A percentile compares a stretch with the other conserved stretches of the same genome.
phyloP scores from a whole-genome alignment of 2,888 invertebrate species.

The Parnassius glacialis region DNA sequence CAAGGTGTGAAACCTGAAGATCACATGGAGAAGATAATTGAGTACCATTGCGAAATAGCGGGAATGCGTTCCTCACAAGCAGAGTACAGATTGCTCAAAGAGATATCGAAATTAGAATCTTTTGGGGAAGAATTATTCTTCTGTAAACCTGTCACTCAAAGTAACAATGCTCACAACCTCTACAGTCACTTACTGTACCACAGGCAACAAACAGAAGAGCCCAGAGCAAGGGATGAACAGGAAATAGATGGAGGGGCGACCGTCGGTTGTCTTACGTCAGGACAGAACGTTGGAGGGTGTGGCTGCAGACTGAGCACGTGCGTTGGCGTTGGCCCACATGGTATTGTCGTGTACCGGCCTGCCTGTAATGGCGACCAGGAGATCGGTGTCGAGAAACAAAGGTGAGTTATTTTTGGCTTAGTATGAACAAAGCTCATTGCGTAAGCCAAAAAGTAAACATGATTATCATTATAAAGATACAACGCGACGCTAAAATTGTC shows the following conservation, averaged over 20 bases:
- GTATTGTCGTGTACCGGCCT: conserved; percentile 85
- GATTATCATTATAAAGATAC: no score
- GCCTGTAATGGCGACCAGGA: conserved; percentile 79
- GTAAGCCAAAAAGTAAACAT: no score
- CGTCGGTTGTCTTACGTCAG: conserved; percentile 68
- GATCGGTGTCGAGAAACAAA: conserved; percentile 83
- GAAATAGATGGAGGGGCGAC: conserved; percentile 73
- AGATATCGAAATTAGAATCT: conserved; percentile 88
- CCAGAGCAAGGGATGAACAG: conserved; percentile 62
- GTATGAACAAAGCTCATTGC: no score
- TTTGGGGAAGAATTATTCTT: conserved; percentile 93
- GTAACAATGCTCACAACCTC: conserved; percentile 86
- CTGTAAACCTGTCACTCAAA: conserved; percentile 82
- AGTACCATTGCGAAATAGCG: conserved; percentile 82
- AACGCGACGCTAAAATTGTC: no score
- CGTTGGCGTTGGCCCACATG: conserved; percentile 92
- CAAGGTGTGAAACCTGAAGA: conserved; percentile 83
- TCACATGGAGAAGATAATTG: conserved; percentile 82
- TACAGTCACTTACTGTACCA: conserved; percentile 86
- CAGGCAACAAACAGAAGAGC: conserved; percentile 78
- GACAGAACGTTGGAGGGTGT: conserved; percentile 67
- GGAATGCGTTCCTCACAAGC: conserved; percentile 88
- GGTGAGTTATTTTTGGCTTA: conserved; percentile 49
- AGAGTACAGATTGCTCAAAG: conserved; percentile 91
- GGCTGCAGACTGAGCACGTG: conserved; percentile 73